phyloP scores from a whole-genome alignment of 1,140 invertebrate genomes.

The Neodiprion virginianus region DNA sequence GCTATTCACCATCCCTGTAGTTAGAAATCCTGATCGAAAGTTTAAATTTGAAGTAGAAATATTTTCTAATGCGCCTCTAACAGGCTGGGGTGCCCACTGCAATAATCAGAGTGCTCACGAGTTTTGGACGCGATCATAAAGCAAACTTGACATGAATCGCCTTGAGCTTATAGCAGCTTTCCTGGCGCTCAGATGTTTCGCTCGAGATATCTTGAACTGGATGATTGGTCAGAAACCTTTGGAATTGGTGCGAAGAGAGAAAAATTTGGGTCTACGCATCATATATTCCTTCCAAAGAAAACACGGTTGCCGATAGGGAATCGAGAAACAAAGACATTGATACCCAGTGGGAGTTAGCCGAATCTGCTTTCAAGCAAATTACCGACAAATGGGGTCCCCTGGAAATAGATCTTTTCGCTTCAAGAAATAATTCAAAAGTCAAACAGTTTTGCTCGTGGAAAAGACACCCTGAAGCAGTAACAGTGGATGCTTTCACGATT shows the following conservation, averaged over 20 bases:
- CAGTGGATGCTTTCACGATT: conserved; percentile 31
- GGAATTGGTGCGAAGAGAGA: conserved; percentile 28
- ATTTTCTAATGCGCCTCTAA: conserved; percentile 41
- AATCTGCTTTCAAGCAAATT: conserved; percentile 12
- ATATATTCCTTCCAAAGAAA: neutral
- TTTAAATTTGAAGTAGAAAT: conserved; percentile 39
- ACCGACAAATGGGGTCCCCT: conserved; percentile 12
- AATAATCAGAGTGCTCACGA: conserved; percentile 31
- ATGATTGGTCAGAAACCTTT: conserved; percentile 24
- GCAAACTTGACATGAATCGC: conserved; percentile 18
- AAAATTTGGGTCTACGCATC: conserved; percentile 19
- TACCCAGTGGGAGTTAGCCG: conserved; percentile 8
- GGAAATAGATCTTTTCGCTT: conserved; percentile 33
- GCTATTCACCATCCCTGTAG: conserved; percentile 33
- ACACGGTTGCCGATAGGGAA: conserved; percentile 11
- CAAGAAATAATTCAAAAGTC: conserved; percentile 30
- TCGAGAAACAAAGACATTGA: conserved; percentile 12
- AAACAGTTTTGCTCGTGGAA: conserved; percentile 30
- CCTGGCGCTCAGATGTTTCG: conserved; percentile 17
- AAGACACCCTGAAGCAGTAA: conserved; percentile 27
- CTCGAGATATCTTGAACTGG: conserved; percentile 22
- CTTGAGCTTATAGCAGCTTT: conserved; percentile 18
- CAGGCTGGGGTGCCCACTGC: conserved; percentile 44
- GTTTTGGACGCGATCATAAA: conserved; percentile 34
- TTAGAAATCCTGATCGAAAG: conserved; percentile 21